These are phyloP conservation scores for Anthopleura sola DNA, from an alignment of 64 coral and sea anemone genomes.

Conservation along the genomic window DNA sequence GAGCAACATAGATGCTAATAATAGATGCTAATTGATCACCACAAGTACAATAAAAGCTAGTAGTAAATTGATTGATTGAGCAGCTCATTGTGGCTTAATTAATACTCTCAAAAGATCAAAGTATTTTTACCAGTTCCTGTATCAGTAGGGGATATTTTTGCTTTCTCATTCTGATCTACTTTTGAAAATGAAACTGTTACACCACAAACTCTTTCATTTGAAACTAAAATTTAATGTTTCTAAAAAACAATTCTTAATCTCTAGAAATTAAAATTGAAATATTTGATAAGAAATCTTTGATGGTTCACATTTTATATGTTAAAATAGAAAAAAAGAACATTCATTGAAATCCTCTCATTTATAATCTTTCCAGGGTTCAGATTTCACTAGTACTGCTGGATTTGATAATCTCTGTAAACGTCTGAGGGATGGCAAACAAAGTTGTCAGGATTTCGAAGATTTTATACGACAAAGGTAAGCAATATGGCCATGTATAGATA, in stretches of 20 bases:
- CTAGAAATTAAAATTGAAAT: too few species aligned
- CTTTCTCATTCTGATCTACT: neutral
- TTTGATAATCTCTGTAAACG: slow-evolving; percentile 82
- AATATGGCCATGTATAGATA: too few species aligned
- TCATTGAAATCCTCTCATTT: neutral
- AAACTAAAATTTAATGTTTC: neutral
- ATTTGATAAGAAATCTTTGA: too few species aligned
- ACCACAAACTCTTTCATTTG: neutral
- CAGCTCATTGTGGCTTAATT: neutral
- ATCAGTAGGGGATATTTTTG: neutral
- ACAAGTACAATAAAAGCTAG: too few species aligned
- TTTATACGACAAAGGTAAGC: slow-evolving; percentile 93
- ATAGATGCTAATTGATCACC: too few species aligned
- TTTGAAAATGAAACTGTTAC: neutral
- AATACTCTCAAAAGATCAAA: too few species aligned
- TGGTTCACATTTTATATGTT: too few species aligned
- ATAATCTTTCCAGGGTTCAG: slow-evolving; percentile 51
- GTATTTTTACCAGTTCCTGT: neutral
- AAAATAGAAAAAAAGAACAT: too few species aligned
- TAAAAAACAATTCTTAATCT: neutral
- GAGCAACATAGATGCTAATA: too few species aligned
- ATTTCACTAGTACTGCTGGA: slow-evolving; percentile 91
- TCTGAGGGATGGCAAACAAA: slow-evolving; percentile 92
- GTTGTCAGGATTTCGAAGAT: slow-evolving; percentile 88
- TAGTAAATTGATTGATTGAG: too few species aligned